Evolutionary conservation across 1,140 invertebrate genomes (phyloP).

Genomic region (Nautilus pompilius): DNA sequence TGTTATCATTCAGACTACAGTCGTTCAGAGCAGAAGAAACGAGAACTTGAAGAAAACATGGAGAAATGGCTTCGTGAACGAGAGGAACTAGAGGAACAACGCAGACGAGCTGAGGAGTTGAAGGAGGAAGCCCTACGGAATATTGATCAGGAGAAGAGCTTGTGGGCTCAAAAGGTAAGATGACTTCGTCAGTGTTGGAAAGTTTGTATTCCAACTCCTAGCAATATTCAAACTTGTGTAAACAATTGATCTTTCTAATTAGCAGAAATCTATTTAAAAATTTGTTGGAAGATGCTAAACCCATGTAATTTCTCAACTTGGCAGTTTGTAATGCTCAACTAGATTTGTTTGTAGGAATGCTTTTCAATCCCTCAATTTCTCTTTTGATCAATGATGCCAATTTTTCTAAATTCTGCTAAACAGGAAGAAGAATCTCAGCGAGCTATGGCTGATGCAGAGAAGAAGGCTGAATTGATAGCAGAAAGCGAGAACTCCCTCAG

Average conservation of each 20-base stretch:
- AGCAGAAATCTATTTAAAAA: too few species aligned
- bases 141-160: conserved; percentile 13
- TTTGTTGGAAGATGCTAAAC: too few species aligned
- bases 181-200: too few species aligned
- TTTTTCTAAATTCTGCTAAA: too few species aligned
- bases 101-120: conserved; percentile 27
- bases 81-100: conserved; percentile 27
- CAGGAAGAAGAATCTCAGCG: conserved; percentile 25
- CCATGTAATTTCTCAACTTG: too few species aligned
- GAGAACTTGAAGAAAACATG: neutral
- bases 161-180: conserved; percentile 67
- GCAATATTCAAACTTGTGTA: too few species aligned
- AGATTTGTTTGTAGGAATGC: too few species aligned
- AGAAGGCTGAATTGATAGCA: conserved; percentile 28
- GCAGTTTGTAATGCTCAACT: too few species aligned
- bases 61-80: conserved; percentile 65
- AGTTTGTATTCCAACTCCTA: too few species aligned
- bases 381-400: too few species aligned
- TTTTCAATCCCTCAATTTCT: neutral
- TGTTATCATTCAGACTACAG: neutral
- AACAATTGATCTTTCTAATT: too few species aligned
- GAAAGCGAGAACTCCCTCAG: conserved; percentile 60
- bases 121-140: conserved; percentile 20
- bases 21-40: neutral
- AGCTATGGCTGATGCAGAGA: conserved; percentile 28